Evolutionary conservation across 1,140 invertebrate genomes (phyloP).

Genomic region (Bombus vancouverensis): DNA sequence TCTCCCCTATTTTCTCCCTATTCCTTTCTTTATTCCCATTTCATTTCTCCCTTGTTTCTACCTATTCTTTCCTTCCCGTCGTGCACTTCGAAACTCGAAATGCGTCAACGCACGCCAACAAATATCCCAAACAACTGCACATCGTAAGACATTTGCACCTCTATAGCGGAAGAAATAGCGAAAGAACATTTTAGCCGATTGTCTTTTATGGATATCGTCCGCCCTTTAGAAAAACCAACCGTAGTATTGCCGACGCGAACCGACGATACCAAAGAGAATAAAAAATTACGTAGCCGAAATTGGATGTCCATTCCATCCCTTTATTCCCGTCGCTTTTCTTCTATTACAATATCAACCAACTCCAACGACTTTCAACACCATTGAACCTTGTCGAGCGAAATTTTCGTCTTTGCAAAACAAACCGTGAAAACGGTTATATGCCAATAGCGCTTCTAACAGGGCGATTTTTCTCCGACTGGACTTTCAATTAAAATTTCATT

Average conservation of each 20-base stretch:
- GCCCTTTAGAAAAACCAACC: neutral
- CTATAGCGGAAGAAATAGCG: neutral
- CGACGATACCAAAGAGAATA: neutral
- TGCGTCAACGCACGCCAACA: neutral
- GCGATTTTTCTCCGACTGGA: neutral
- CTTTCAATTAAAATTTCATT: conserved; percentile 27
- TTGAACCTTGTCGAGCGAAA: neutral
- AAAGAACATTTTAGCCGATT: neutral
- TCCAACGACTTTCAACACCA: neutral
- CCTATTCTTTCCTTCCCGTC: neutral
- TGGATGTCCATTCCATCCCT: neutral
- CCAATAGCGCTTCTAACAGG: neutral
- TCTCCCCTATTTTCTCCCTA: neutral
- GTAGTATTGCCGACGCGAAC: neutral
- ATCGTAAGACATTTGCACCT: neutral
- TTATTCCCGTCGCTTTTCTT: neutral
- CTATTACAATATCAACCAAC: neutral
- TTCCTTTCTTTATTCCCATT: too few species aligned
- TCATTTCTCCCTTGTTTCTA: neutral
- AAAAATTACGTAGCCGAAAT: neutral
- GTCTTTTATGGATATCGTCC: neutral
- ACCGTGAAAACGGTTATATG: neutral
- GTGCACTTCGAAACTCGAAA: neutral
- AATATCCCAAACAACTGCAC: neutral
- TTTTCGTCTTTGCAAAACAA: neutral